Evolutionary conservation across 2,888 invertebrate genomes (phyloP).

Genomic region (Bruchidius siliquastri): DNA sequence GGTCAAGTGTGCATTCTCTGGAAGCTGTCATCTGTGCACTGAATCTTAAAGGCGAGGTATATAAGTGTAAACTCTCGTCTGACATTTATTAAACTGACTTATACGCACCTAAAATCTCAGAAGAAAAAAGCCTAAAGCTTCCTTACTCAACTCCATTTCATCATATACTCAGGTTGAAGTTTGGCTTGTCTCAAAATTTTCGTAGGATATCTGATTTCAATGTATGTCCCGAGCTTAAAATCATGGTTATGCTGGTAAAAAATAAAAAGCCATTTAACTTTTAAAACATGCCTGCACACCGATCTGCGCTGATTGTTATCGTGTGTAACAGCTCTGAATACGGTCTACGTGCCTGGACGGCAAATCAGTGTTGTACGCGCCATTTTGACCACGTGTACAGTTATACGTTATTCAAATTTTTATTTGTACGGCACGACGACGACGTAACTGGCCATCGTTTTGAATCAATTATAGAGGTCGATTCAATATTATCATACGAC

Average conservation of each 20-base stretch:
- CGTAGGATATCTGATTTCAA: too few relatives aligned
- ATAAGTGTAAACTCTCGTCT: too few relatives aligned
- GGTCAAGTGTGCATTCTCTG: background rate
- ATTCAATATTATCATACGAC: background rate
- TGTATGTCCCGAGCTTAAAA: too few relatives aligned
- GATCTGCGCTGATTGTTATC: background rate
- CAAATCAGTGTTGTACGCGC: background rate
- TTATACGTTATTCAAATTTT: background rate
- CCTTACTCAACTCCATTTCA: too few relatives aligned
- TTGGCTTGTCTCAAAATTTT: too few relatives aligned
- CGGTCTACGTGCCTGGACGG: background rate
- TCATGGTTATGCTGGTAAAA: background rate
- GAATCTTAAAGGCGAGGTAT: too few relatives aligned
- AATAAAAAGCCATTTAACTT: background rate
- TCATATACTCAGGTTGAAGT: too few relatives aligned
- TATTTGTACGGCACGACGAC: background rate
- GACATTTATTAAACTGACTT: too few relatives aligned
- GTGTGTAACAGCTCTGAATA: background rate
- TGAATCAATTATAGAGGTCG: background rate
- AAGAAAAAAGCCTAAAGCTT: too few relatives aligned
- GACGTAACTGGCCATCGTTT: background rate
- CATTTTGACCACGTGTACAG: background rate
- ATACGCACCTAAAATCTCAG: too few relatives aligned
- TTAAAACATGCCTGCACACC: background rate
- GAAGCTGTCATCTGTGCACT: too few relatives aligned